phyloP scores from a whole-genome alignment of 2,113 vertebrate species.

The Cavia aperea region DNA sequence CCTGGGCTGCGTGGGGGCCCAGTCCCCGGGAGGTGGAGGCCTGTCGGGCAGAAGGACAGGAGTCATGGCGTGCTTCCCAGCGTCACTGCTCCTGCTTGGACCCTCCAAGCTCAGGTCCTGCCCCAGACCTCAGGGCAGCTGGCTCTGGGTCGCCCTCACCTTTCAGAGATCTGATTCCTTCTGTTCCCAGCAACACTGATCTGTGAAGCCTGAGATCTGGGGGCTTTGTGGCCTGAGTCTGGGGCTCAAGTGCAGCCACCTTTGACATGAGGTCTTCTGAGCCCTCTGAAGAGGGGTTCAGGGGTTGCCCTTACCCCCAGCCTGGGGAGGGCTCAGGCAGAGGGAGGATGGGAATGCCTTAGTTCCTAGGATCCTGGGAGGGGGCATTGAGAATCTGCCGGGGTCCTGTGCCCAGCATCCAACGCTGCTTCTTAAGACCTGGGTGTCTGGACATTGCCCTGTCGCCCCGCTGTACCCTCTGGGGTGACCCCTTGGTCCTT shows the following conservation, averaged over 20 bases:
- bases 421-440: not conserved
- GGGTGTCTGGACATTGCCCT: fast-evolving
- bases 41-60: not conserved
- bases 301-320: not conserved
- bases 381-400: not conserved
- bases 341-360: not conserved
- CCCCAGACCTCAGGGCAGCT: not conserved
- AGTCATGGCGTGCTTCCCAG: not conserved
- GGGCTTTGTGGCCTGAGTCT: not conserved
- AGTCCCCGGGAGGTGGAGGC: not conserved
- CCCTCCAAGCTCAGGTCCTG: not conserved
- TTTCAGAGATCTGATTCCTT: not conserved
- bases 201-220: not conserved
- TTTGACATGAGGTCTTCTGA: not conserved
- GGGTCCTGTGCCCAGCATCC: too few species aligned
- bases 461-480: not conserved
- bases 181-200: not conserved
- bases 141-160: not conserved
- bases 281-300: not conserved
- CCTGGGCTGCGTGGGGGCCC: not conserved
- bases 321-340: not conserved
- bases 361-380: not conserved
- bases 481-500: too few species aligned
- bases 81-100: not conserved
- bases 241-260: not conserved